These are phyloP conservation scores for Allygus modestus DNA, from an alignment of 2,888 invertebrate genomes.

Conservation along the genomic window DNA sequence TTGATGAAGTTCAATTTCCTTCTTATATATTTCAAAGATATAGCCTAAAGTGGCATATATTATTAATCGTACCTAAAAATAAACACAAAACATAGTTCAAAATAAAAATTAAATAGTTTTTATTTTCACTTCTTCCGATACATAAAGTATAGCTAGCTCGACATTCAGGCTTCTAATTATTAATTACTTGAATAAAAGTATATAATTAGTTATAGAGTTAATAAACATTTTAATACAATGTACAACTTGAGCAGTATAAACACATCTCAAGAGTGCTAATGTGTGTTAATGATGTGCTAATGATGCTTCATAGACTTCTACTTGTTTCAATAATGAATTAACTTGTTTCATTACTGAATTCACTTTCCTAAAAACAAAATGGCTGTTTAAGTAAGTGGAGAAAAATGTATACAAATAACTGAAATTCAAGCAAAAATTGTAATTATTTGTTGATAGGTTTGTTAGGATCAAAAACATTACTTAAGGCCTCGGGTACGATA, in stretches of 20 bases:
- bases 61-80: no score
- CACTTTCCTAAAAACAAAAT: conserved; percentile 33
- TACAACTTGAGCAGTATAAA: background rate
- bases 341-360: conserved; percentile 29
- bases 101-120: no score
- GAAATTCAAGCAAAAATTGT: background rate
- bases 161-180: no score
- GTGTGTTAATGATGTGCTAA: background rate
- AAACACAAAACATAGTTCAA: no score
- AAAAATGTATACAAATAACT: background rate
- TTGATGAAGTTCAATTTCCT: no score
- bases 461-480: no score
- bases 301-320: conserved; percentile 36
- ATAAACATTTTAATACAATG: background rate
- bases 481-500: no score
- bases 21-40: no score
- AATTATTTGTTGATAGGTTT: no score
- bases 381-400: background rate
- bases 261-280: background rate
- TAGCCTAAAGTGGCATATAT: no score
- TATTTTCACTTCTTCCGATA: no score
- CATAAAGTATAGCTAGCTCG: no score
- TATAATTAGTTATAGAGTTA: background rate
- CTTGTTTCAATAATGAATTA: conserved; percentile 36
- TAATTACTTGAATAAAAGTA: background rate